These are phyloP conservation scores for Odontothrips loti DNA, from an alignment of 2,888 invertebrate genomes.

Conservation along the genomic window DNA sequence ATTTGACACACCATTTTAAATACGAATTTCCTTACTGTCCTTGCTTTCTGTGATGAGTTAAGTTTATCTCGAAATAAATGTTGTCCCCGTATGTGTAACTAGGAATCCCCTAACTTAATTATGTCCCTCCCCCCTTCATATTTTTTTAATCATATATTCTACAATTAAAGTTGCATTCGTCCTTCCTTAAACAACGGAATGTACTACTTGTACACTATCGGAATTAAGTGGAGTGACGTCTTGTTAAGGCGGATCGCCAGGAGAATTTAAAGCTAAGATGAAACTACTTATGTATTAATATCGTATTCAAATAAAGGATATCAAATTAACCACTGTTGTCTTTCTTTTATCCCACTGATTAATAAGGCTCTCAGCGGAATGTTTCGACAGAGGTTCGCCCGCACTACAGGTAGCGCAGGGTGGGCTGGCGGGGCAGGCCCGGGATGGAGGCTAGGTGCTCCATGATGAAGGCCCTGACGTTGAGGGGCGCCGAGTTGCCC, in stretches of 20 bases:
- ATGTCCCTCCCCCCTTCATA: not conserved
- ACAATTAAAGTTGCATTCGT: not conserved
- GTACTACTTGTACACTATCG: not conserved
- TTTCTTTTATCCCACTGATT: no score
- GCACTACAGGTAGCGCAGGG: not conserved
- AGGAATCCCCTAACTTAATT: not conserved
- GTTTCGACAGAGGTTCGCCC: not conserved
- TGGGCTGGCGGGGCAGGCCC: slow-evolving; percentile 9
- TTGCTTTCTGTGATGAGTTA: slow-evolving; percentile 15
- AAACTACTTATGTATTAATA: slow-evolving; percentile 16
- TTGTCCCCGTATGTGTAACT: not conserved
- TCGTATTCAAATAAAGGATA: slow-evolving; percentile 1
- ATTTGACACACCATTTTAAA: no score
- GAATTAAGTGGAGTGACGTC: not conserved
- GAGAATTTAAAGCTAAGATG: not conserved
- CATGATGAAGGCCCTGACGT: not conserved
- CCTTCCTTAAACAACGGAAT: not conserved
- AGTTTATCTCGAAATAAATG: not conserved
- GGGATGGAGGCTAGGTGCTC: slow-evolving; percentile 14
- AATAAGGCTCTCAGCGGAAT: no score
- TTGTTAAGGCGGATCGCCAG: not conserved
- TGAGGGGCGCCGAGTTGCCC: not conserved
- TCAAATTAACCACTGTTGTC: not conserved
- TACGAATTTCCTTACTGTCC: not conserved
- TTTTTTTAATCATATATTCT: slow-evolving; percentile 18